phyloP scores from a whole-genome alignment of 2,888 invertebrate species.

The Rhagonycha fulva region DNA sequence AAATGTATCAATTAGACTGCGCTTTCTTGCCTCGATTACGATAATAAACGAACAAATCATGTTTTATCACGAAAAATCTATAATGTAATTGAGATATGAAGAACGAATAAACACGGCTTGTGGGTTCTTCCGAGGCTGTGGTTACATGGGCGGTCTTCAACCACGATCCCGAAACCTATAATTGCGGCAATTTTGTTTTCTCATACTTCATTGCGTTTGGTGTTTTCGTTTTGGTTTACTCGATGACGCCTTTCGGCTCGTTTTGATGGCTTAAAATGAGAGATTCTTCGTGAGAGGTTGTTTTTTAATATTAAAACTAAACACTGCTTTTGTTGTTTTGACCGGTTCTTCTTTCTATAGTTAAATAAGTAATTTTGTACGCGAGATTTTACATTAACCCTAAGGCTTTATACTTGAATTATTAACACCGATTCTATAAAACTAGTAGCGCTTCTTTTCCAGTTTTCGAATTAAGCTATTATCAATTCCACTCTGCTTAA shows the following conservation, averaged over 20 bases:
- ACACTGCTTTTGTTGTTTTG: constrained; percentile 7
- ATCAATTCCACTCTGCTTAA: neutral
- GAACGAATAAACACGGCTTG: constrained; percentile 41
- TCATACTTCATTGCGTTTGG: constrained; percentile 51
- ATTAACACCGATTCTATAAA: constrained; percentile 35
- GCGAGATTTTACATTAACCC: constrained; percentile 18
- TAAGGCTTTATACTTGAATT: constrained; percentile 10
- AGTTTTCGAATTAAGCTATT: constrained; percentile 14
- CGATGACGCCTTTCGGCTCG: constrained; percentile 47
- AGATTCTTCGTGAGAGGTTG: constrained; percentile 42
- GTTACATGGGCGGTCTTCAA: constrained; percentile 54
- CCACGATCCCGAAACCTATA: constrained; percentile 53
- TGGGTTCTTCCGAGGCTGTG: constrained; percentile 47
- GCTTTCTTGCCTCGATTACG: constrained; percentile 2
- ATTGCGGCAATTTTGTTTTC: constrained; percentile 54
- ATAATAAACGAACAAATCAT: constrained; percentile 19
- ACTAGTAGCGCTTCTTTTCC: constrained; percentile 25
- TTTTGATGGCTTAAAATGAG: constrained; percentile 40
- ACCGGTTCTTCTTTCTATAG: constrained; percentile 3
- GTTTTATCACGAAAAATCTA: constrained; percentile 16
- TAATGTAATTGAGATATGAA: constrained; percentile 53
- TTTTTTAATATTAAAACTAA: constrained; percentile 17
- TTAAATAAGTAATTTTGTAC: constrained; percentile 35
- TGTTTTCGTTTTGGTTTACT: constrained; percentile 47
- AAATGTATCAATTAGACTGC: neutral